Conservation (phyloP, 1,140 invertebrate genomes). For the Pectinophora gossypiella region DNA sequence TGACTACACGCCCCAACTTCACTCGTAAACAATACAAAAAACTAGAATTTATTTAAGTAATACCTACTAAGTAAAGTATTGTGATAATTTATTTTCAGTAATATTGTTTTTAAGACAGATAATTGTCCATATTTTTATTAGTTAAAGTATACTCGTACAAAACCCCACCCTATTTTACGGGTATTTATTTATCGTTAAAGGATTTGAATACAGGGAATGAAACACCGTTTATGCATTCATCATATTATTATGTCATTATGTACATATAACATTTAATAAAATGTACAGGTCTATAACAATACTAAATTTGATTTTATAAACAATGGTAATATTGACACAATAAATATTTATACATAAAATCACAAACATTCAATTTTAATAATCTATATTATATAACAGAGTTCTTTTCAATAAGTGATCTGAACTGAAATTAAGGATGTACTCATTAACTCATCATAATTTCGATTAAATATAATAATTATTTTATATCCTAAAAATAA, state of each 20-base stretch:
- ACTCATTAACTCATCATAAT: no score
- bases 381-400: no score
- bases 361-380: neutral
- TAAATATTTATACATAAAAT: constrained; percentile 1
- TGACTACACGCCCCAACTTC: no score
- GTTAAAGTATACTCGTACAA: neutral
- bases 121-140: neutral
- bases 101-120: neutral
- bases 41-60: no score
- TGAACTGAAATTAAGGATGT: no score
- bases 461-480: no score
- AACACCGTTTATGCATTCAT: constrained; percentile 8
- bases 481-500: no score
- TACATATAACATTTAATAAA: constrained; percentile 43
- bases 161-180: neutral
- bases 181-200: constrained; percentile 11
- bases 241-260: constrained; percentile 30
- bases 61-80: no score
- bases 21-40: no score
- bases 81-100: neutral
- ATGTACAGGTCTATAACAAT: constrained; percentile 8
- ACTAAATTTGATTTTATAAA: neutral
- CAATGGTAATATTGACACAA: constrained; percentile 7
- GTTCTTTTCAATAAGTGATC: no score
- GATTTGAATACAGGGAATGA: constrained; percentile 20